phyloP scores from a whole-genome alignment of 1,140 invertebrate species.

The Hyles euphorbiae region DNA sequence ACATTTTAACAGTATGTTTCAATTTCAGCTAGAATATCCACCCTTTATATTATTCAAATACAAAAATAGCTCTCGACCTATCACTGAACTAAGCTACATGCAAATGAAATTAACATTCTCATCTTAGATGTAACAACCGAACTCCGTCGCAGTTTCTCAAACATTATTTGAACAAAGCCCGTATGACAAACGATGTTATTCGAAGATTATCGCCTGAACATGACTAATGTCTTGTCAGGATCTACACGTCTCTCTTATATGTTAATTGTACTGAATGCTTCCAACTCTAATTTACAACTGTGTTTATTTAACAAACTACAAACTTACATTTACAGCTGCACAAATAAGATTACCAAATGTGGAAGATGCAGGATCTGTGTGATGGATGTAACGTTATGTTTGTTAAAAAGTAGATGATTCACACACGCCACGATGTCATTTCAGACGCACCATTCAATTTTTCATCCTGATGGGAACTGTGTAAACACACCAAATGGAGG shows the following conservation, averaged over 20 bases:
- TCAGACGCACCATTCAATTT: constrained; percentile 61
- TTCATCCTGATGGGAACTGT: constrained; percentile 56
- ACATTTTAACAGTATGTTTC: too few relatives aligned
- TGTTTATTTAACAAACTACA: constrained; percentile 60
- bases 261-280: constrained; percentile 63
- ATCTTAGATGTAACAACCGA: constrained; percentile 5
- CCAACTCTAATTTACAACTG: constrained; percentile 64
- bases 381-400: constrained; percentile 15
- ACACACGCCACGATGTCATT: constrained; percentile 54
- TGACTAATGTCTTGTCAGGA: constrained; percentile 64
- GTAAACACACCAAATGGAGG: constrained; percentile 44
- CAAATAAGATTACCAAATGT: constrained; percentile 5
- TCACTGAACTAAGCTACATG: too few relatives aligned
- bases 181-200: constrained; percentile 62
- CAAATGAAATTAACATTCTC: constrained; percentile 1
- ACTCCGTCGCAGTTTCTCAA: constrained; percentile 2
- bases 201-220: constrained; percentile 65
- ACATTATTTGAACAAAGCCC: constrained; percentile 14
- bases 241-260: constrained; percentile 48
- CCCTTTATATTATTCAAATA: too few relatives aligned
- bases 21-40: too few relatives aligned
- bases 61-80: too few relatives aligned
- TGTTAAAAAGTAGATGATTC: constrained; percentile 36
- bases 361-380: constrained; percentile 8
- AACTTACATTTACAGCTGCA: constrained; percentile 20